These are phyloP conservation scores for Lacerta viridis DNA, from an alignment of 2,797 vertebrate species.

Conservation along the genomic window DNA sequence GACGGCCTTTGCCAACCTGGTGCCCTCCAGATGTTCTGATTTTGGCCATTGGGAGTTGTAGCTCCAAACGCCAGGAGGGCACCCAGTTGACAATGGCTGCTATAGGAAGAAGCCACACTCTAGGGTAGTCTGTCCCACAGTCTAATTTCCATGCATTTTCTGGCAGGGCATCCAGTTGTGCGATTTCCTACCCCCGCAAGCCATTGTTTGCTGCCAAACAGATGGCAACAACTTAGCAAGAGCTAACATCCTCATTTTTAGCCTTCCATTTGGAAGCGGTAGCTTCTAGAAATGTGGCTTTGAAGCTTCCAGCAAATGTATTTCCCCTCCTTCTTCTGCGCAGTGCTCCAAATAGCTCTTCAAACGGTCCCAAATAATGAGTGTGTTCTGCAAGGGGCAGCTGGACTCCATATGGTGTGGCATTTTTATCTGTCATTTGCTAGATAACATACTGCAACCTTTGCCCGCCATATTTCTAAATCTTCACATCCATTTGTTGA, in stretches of 20 bases:
- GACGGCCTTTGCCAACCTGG: no score
- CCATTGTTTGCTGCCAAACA: conserved; percentile 10
- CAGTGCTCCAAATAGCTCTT: background rate
- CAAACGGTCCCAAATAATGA: conserved; percentile 3
- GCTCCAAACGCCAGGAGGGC: background rate
- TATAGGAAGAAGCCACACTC: background rate
- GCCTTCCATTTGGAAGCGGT: rapidly evolving
- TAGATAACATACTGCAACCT: conserved; percentile 27
- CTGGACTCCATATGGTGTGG: conserved; percentile 23
- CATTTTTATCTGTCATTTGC: conserved; percentile 51
- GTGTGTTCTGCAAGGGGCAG: conserved; percentile 1
- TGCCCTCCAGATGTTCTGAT: no score
- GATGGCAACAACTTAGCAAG: background rate
- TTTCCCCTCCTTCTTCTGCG: background rate
- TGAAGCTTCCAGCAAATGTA: background rate
- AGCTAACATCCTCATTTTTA: rapidly evolving
- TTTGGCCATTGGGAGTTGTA: no score
- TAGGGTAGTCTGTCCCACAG: background rate
- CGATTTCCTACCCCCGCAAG: no score
- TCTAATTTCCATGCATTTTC: background rate
- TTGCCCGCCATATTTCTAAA: background rate
- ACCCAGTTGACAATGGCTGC: background rate
- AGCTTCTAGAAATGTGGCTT: background rate
- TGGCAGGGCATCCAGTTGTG: background rate
- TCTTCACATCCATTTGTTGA: conserved; percentile 32